These are phyloP conservation scores for Himalopsyche phryganea DNA, from an alignment of 1,140 invertebrate genomes.

Conservation along the genomic window DNA sequence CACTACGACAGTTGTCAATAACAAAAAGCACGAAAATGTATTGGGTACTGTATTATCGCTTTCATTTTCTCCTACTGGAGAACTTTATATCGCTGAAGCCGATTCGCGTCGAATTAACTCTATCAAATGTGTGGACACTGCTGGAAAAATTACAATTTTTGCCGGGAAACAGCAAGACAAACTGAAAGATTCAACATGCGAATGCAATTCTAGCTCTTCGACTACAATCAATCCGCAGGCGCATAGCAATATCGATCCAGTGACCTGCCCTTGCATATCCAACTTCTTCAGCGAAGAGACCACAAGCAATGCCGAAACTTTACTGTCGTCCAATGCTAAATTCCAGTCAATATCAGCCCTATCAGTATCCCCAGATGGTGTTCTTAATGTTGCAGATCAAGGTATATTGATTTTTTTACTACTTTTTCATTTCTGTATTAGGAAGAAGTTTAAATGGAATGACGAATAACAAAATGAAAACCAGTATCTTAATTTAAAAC, in stretches of 20 bases:
- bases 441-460: too few species aligned
- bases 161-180: constrained; percentile 70
- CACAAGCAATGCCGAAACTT: constrained; percentile 72
- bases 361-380: constrained; percentile 89
- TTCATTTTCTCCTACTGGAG: constrained; percentile 87
- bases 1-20: constrained; percentile 35
- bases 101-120: constrained; percentile 87
- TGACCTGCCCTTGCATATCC: constrained; percentile 57
- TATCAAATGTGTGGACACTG: constrained; percentile 76
- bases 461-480: too few species aligned
- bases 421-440: too few species aligned
- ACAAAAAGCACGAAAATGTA: constrained; percentile 53
- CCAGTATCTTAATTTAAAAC: too few species aligned
- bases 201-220: constrained; percentile 56
- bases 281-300: constrained; percentile 59
- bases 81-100: constrained; percentile 90
- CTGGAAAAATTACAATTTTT: constrained; percentile 80
- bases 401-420: constrained; percentile 49
- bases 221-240: constrained; percentile 52
- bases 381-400: constrained; percentile 92
- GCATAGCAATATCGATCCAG: constrained; percentile 41
- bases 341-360: constrained; percentile 90
- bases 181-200: constrained; percentile 53
- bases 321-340: constrained; percentile 84
- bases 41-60: constrained; percentile 77